Percentiles rank a stretch among this genome's conserved stretches.
phyloP scores from a whole-genome alignment of 2,888 invertebrate genomes.

The Leucophora obtusa region DNA sequence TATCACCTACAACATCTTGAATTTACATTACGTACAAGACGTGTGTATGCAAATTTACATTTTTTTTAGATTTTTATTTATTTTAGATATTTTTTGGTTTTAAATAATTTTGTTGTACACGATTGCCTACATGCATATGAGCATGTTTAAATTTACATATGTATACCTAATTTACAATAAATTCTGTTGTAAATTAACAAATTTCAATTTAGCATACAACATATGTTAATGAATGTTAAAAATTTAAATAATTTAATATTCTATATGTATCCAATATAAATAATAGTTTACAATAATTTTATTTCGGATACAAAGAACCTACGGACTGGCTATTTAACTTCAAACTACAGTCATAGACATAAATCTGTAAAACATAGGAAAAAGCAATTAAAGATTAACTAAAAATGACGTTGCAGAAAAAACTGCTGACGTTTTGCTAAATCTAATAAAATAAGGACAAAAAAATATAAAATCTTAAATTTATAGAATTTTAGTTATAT shows the following conservation, averaged over 20 bases:
- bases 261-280: too few relatives aligned
- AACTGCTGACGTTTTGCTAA: too few relatives aligned
- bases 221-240: constrained; percentile 33
- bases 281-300: too few relatives aligned
- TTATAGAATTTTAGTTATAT: too few relatives aligned
- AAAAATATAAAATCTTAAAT: too few relatives aligned
- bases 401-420: too few relatives aligned
- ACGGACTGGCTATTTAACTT: too few relatives aligned
- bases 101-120: constrained; percentile 49
- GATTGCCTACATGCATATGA: constrained; percentile 38
- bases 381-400: too few relatives aligned
- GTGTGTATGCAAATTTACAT: neutral
- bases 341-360: too few relatives aligned
- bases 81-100: neutral
- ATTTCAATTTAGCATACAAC: constrained; percentile 18
- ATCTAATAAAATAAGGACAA: too few relatives aligned
- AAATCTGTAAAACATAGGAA: too few relatives aligned
- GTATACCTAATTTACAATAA: constrained; percentile 47
- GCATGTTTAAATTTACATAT: constrained; percentile 48
- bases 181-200: constrained; percentile 32
- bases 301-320: too few relatives aligned
- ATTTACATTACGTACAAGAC: constrained; percentile 8
- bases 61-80: neutral
- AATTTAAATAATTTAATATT: constrained; percentile 18
- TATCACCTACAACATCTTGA: constrained; percentile 50